Evolutionary conservation across 2,888 invertebrate genomes (phyloP), one percentile per base, ranked within the genome.

Genomic region (Ametastegia equiseti): DNA sequence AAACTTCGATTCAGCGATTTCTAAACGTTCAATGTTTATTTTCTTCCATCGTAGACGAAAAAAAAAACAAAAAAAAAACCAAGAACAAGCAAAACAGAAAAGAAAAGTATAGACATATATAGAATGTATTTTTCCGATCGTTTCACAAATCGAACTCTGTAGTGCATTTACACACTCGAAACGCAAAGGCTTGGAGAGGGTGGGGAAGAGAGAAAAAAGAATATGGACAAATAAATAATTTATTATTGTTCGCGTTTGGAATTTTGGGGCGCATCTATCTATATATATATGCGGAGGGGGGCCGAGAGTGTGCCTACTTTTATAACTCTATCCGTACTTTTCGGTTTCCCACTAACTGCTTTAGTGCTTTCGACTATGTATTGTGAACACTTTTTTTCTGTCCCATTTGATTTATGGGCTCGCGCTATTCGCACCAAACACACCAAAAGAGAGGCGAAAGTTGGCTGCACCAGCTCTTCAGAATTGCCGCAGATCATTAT

Each of bases 241-340:
- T 83, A 88, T 87, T 86, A 86, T 85, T 85, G 83, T 77, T 84
- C 82, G 82, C 84, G 82, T 81, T 60, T 42, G 42, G 45, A 60
- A 45, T 78, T 78, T 78, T 60, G 60, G 78, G 78, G 78, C 78
- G 60, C 78, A 63, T 78, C 60, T 42, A n/a, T n/a, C 60, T 13
- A 60, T 42, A 15, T 42, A n/a, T n/a, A 39, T 13, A 60, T 42
- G 15, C 30, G 15, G 78, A 86, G 84, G 85, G 84, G 83, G 83
- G 85, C 23, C 81, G 80, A n/a, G n/a, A n/a, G 84, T 82, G 82
- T 86, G 84, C 88, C 88, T 87, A 88, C 87, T 89, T 89, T 89
- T 89, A 90, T 88, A 89, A 90, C 89, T 89, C 88, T 85, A 89
- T 89, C 87, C 88, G 86, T 87, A 84, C 89, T 88, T 90, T 89